A percentile compares a stretch with the other conserved stretches of the same genome.
These are phyloP conservation scores for Pangasius larnaudii DNA, from an alignment of 2,797 vertebrate genomes.

Conservation along the genomic window DNA sequence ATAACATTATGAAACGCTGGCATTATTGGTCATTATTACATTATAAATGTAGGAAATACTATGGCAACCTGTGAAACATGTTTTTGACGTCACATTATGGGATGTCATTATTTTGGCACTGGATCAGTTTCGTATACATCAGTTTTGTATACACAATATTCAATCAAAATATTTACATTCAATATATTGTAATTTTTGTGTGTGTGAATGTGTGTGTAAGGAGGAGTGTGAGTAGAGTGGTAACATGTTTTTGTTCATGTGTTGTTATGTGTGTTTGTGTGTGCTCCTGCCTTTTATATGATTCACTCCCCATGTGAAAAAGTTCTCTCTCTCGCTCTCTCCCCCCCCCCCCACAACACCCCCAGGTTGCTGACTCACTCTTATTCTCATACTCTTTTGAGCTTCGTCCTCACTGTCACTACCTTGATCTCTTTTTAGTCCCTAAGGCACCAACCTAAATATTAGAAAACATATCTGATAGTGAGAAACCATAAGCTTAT, in stretches of 20 bases:
- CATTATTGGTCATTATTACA: slow-evolving; percentile 68
- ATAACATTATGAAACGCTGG: slow-evolving; percentile 77
- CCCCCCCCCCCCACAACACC: slow-evolving; percentile 19
- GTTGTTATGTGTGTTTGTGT: slow-evolving; percentile 39
- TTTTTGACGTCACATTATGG: slow-evolving; percentile 77
- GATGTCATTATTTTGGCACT: slow-evolving; percentile 82
- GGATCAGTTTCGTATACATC: slow-evolving; percentile 69
- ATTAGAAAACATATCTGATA: slow-evolving; percentile 63
- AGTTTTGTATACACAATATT: slow-evolving; percentile 71
- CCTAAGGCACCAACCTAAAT: slow-evolving; percentile 80
- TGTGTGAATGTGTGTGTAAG: slow-evolving; percentile 43
- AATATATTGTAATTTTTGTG: slow-evolving; percentile 62
- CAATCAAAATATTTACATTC: slow-evolving; percentile 85
- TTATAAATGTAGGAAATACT: slow-evolving; percentile 67
- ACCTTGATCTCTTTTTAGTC: slow-evolving; percentile 56
- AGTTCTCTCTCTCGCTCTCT: slow-evolving; percentile 34
- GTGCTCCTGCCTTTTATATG: slow-evolving; percentile 43
- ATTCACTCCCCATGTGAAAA: slow-evolving; percentile 14
- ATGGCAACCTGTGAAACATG: slow-evolving; percentile 79
- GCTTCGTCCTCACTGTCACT: slow-evolving; percentile 12
- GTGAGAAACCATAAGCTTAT: slow-evolving; percentile 56
- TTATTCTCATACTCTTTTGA: background rate
- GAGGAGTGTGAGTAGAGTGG: slow-evolving; percentile 28
- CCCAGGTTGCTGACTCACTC: slow-evolving; percentile 45
- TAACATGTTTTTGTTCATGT: slow-evolving; percentile 25